Evolutionary conservation across 64 coral and sea anemone species (phyloP).

Genomic region (Catalaphyllia jardinei): DNA sequence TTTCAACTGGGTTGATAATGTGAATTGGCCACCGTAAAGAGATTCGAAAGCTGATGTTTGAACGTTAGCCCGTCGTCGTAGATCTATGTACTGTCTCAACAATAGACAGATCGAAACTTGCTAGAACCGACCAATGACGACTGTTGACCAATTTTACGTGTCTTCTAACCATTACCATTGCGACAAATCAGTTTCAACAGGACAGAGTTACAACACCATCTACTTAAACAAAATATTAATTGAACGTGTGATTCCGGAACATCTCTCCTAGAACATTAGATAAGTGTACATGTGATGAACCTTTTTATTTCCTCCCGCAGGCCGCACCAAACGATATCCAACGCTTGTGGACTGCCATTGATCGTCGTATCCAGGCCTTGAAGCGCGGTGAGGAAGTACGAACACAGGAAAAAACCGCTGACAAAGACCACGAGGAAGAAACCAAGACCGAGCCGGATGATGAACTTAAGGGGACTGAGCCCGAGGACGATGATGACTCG

Average conservation of each 20-base stretch:
- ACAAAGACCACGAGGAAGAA: constrained; percentile 33
- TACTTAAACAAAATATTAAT: no score
- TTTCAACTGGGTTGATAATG: no score
- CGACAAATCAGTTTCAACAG: no score
- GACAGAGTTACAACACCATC: no score
- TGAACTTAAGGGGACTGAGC: constrained; percentile 54
- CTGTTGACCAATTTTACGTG: no score
- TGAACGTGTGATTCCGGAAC: not conserved
- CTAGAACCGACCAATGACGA: no score
- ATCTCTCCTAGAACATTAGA: not conserved
- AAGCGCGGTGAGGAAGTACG: constrained; percentile 56
- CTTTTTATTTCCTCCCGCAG: constrained; percentile 28
- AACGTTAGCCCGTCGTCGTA: no score
- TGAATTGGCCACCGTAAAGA: no score
- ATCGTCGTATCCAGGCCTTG: constrained; percentile 91
- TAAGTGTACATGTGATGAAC: not conserved
- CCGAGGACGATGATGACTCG: constrained; percentile 61
- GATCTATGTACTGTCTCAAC: no score
- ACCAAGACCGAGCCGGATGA: constrained; percentile 65
- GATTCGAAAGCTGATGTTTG: no score
- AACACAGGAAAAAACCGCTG: constrained; percentile 24
- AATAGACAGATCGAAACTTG: no score
- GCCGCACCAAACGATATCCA: constrained; percentile 90
- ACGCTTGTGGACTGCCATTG: constrained; percentile 89
- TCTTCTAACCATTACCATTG: no score